Evolutionary conservation across 1,140 invertebrate genomes (phyloP).

Genomic region (Pissodes strobi): DNA sequence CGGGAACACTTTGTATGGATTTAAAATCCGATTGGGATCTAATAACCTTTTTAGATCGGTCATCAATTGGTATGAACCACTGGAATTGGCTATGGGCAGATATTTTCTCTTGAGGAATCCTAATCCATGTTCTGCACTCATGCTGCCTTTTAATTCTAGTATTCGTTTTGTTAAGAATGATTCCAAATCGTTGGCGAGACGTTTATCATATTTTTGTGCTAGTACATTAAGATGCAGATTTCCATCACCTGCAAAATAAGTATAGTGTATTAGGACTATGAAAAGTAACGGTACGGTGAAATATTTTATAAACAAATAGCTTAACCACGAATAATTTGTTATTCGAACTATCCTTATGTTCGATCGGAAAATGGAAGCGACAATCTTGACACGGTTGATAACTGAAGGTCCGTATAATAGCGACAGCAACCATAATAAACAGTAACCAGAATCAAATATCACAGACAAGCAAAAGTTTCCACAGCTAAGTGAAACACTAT

Average conservation of each 20-base stretch:
- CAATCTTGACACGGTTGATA: no score
- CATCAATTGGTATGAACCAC: constrained; percentile 78
- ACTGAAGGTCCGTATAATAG: no score
- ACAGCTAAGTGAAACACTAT: no score
- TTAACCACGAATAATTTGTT: no score
- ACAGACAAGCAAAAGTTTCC: no score
- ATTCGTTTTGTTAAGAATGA: constrained; percentile 89
- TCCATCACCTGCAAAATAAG: constrained; percentile 84
- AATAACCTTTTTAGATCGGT: constrained; percentile 78
- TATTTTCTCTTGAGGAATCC: constrained; percentile 88
- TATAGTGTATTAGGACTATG: no score
- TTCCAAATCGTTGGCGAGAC: constrained; percentile 74
- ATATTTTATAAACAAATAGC: no score
- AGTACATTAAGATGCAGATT: constrained; percentile 91
- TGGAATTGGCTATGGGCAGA: constrained; percentile 79
- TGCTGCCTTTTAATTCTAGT: constrained; percentile 76
- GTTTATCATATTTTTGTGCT: constrained; percentile 68
- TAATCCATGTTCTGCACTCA: constrained; percentile 95
- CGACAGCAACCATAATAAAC: no score
- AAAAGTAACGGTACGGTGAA: no score
- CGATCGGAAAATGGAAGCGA: no score
- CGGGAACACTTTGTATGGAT: constrained; percentile 86
- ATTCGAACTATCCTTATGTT: no score
- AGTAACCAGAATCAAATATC: no score
- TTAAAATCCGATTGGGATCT: constrained; percentile 92